Evolutionary conservation across 1,140 invertebrate species (phyloP).

Genomic region (Philotrypesis tridentata): DNA sequence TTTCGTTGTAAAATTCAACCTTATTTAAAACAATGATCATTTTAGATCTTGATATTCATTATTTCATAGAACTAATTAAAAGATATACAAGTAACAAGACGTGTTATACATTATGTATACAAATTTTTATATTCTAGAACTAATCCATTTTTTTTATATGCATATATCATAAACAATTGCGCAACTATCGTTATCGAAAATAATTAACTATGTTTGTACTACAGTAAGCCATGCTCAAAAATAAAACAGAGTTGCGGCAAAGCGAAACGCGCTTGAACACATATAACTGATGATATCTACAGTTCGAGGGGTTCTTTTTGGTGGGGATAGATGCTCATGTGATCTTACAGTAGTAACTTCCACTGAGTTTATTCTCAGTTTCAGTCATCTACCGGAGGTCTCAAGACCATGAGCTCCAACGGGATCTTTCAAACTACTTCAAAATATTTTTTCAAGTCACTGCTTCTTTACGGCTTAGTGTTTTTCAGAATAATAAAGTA

Average conservation of each 20-base stretch:
- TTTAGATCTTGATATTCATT: no score
- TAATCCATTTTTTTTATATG: neutral
- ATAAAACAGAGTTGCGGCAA: neutral
- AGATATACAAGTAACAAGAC: no score
- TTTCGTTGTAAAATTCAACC: no score
- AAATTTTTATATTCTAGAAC: no score
- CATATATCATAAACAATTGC: neutral
- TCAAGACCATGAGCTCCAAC: constrained; percentile 30
- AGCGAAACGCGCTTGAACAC: constrained; percentile 9
- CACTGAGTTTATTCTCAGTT: constrained; percentile 36
- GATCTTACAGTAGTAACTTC: constrained; percentile 52
- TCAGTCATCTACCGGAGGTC: constrained; percentile 60
- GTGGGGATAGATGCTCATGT: constrained; percentile 49
- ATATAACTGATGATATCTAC: constrained; percentile 11
- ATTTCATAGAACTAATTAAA: no score
- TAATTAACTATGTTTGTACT: constrained; percentile 15
- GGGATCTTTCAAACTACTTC: neutral
- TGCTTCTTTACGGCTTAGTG: neutral
- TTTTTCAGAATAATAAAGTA: neutral
- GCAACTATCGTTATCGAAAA: neutral
- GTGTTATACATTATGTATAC: no score
- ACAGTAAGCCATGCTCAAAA: constrained; percentile 7
- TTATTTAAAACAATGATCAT: no score
- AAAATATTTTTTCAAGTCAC: neutral
- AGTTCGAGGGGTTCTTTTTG: constrained; percentile 32